Evolutionary conservation across 2,113 vertebrate species (phyloP).

Genomic region (Oryctolagus cuniculus): DNA sequence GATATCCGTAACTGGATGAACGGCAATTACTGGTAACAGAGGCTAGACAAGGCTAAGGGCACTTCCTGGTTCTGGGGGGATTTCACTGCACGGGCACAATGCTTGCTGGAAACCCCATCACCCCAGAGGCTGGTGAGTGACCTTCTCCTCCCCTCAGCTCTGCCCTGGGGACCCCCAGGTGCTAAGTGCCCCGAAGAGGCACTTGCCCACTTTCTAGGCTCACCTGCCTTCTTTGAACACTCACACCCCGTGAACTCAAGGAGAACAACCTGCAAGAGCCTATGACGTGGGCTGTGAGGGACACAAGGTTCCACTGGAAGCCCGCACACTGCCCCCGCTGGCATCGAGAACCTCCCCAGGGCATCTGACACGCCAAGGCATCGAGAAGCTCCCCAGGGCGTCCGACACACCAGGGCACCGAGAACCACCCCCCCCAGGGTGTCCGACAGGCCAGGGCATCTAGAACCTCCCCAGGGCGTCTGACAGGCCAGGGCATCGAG

Average conservation of each 20-base stretch:
- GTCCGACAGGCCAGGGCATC: background rate
- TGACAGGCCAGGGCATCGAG: background rate
- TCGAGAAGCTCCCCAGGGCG: background rate
- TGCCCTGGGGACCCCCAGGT: background rate
- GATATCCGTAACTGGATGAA: constrained; percentile 82
- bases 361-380: background rate
- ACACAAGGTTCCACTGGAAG: background rate
- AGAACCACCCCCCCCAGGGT: background rate
- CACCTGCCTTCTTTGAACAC: constrained; percentile 72
- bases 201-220: constrained; percentile 60
- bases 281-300: background rate
- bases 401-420: background rate
- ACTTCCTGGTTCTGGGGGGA: constrained; percentile 76
- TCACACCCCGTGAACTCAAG: constrained; percentile 59
- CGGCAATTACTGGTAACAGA: constrained; percentile 82
- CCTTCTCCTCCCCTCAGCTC: background rate
- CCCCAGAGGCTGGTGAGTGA: constrained; percentile 21
- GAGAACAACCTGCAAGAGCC: constrained; percentile 47
- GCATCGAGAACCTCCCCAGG: background rate
- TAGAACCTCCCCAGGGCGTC: background rate
- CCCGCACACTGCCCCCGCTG: background rate
- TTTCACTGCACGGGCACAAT: constrained; percentile 73
- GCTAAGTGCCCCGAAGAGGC: background rate
- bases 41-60: constrained; percentile 73
- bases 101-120: constrained; percentile 74